Conservation (phyloP, 2,888 invertebrate species). For the Prosopocoilus inquinatus region DNA sequence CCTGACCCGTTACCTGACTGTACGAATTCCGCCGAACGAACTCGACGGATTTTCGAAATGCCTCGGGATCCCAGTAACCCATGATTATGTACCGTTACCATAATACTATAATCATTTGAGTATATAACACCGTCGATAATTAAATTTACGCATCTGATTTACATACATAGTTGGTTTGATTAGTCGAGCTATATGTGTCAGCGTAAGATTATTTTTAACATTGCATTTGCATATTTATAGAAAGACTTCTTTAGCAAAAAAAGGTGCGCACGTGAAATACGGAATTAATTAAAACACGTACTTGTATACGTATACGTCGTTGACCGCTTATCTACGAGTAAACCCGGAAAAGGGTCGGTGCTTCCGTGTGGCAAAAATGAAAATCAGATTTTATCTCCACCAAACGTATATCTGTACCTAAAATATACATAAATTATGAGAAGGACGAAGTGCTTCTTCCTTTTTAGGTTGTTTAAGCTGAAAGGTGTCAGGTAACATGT, state of each 20-base stretch:
- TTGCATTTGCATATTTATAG: too few relatives aligned
- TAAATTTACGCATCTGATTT: background rate
- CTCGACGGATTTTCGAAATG: conserved; percentile 16
- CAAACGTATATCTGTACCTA: too few relatives aligned
- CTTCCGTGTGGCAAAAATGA: conserved; percentile 33
- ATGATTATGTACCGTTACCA: conserved; percentile 1
- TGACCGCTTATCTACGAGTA: conserved; percentile 34
- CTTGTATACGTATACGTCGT: conserved; percentile 25
- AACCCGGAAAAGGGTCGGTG: conserved; percentile 27
- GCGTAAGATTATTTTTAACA: too few relatives aligned
- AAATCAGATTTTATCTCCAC: conserved; percentile 7
- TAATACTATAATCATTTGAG: background rate
- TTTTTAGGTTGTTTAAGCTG: too few relatives aligned
- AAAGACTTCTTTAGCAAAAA: too few relatives aligned
- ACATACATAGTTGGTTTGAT: too few relatives aligned
- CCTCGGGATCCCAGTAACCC: conserved; percentile 1
- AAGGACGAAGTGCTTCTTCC: too few relatives aligned
- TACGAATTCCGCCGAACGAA: conserved; percentile 20
- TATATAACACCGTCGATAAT: background rate
- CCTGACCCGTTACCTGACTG: conserved; percentile 20
- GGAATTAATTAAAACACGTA: background rate
- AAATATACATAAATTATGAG: too few relatives aligned
- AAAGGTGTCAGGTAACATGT: too few relatives aligned
- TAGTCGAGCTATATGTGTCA: too few relatives aligned
- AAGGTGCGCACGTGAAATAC: too few relatives aligned